Conservation (phyloP, 2,113 vertebrate species). For the Sebastes fasciatus region DNA sequence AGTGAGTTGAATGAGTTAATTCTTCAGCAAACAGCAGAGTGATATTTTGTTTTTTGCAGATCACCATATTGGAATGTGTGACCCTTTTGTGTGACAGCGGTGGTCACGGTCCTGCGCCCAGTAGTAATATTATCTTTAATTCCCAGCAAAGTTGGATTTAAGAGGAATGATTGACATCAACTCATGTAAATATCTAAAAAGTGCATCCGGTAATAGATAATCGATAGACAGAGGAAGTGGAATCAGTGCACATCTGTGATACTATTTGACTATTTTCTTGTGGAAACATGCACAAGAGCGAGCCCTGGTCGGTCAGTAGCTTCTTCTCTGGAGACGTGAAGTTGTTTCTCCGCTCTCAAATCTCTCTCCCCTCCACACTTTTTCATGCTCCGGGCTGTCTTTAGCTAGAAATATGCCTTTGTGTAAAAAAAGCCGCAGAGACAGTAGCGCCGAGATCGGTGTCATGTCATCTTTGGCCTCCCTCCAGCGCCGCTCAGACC, state of each 20-base stretch:
- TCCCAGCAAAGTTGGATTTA: constrained; percentile 8
- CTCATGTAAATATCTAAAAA: neutral
- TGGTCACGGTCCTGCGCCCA: constrained; percentile 35
- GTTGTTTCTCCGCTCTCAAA: constrained; percentile 54
- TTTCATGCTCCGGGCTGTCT: constrained; percentile 56
- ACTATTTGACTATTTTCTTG: constrained; percentile 43
- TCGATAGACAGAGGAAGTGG: constrained; percentile 7
- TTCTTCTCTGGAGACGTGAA: constrained; percentile 63
- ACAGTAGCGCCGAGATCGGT: constrained; percentile 72
- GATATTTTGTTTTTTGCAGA: constrained; percentile 22
- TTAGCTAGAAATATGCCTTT: constrained; percentile 69
- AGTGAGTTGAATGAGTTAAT: constrained; percentile 69
- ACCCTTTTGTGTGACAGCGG: constrained; percentile 57
- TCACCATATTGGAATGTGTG: constrained; percentile 63
- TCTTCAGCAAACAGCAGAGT: constrained; percentile 44
- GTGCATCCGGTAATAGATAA: neutral
- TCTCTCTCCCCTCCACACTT: constrained; percentile 50
- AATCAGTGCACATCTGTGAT: constrained; percentile 54
- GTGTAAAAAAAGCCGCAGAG: constrained; percentile 57
- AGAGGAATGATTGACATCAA: neutral
- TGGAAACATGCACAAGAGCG: constrained; percentile 55
- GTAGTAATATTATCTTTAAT: constrained; percentile 48
- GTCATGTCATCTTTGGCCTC: constrained; percentile 72
- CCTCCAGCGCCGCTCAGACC: constrained; percentile 67
- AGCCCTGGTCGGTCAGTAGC: constrained; percentile 41